Evolutionary conservation across 2,888 invertebrate species (phyloP).

Genomic region (Caenorhabditis drosophilae): DNA sequence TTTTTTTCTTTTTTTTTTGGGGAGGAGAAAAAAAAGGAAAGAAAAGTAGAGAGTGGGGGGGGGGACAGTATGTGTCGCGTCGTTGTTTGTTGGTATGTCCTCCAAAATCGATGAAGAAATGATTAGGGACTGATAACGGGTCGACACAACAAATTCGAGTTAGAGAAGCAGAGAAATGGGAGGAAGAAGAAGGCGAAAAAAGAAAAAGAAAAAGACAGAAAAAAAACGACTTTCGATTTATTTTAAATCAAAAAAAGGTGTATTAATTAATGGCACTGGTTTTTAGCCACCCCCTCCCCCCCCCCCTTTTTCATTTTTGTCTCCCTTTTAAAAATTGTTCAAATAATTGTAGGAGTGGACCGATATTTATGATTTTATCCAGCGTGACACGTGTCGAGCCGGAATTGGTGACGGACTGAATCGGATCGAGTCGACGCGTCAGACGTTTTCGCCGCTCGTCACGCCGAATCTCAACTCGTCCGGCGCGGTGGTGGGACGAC

Average conservation of each 20-base stretch:
- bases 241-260: constrained; percentile 2
- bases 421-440: constrained; percentile 5
- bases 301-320: too few relatives aligned
- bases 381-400: constrained; percentile 15
- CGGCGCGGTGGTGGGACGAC: constrained; percentile 8
- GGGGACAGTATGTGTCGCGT: too few relatives aligned
- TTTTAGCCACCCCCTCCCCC: too few relatives aligned
- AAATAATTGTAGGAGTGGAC: constrained; percentile 37
- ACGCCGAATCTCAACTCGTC: constrained; percentile 21
- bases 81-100: too few relatives aligned
- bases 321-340: too few relatives aligned
- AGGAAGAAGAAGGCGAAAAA: background rate
- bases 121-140: too few relatives aligned
- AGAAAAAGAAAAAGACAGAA: background rate
- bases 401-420: background rate
- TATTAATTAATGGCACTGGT: constrained; percentile 43
- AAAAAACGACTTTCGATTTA: background rate
- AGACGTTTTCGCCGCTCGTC: constrained; percentile 21
- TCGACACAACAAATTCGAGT: too few relatives aligned
- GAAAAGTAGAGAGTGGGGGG: too few relatives aligned
- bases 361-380: constrained; percentile 30
- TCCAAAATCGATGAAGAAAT: too few relatives aligned
- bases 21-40: too few relatives aligned
- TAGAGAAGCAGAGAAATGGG: background rate
- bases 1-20: too few relatives aligned